Conservation (phyloP, 2,888 invertebrate species). For the Chloromyia formosa region DNA sequence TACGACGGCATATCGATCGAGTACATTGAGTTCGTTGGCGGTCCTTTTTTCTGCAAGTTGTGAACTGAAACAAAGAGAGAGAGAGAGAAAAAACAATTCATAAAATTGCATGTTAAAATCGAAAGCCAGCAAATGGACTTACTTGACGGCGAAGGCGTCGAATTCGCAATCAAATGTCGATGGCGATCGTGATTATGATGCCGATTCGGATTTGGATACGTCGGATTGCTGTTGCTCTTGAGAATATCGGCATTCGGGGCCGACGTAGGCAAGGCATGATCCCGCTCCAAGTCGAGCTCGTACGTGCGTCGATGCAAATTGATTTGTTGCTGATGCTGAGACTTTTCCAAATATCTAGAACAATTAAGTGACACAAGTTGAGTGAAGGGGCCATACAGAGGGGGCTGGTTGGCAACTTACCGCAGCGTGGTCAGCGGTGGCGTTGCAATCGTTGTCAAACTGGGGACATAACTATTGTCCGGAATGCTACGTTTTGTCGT, state of each 20-base stretch:
- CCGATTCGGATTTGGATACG: constrained; percentile 77
- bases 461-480: constrained; percentile 69
- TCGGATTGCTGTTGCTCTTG: constrained; percentile 79
- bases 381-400: not conserved
- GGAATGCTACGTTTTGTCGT: constrained; percentile 76
- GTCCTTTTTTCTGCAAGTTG: constrained; percentile 70
- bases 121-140: constrained; percentile 41
- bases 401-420: constrained; percentile 53
- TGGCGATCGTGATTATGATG: constrained; percentile 64
- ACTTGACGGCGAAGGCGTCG: constrained; percentile 63
- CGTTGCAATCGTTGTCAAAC: constrained; percentile 72
- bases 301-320: constrained; percentile 65
- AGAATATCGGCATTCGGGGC: constrained; percentile 82
- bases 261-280: constrained; percentile 78
- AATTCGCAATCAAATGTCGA: constrained; percentile 58
- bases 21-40: constrained; percentile 69
- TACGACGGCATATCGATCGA: constrained; percentile 81
- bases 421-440: constrained; percentile 69
- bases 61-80: constrained; percentile 59
- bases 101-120: constrained; percentile 2
- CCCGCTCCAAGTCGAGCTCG: constrained; percentile 76
- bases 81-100: constrained; percentile 38
- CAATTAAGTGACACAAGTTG: not conserved
- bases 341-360: constrained; percentile 57
- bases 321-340: constrained; percentile 58